Base-by-base conservation (phyloP, 53 echinoderm and acorn worm species). In the Zoroaster sp. region DNA sequence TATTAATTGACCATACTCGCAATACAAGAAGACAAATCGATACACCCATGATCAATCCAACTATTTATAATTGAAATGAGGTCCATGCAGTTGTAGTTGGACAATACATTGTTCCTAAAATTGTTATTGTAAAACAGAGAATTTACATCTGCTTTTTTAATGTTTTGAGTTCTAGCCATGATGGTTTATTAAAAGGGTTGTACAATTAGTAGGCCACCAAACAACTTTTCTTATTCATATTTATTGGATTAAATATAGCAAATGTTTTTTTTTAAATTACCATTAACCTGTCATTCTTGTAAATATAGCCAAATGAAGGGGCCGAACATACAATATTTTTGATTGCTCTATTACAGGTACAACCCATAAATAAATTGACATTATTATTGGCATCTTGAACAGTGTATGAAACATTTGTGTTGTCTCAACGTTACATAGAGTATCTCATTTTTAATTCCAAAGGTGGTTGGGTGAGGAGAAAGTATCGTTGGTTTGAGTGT, bases 141-240 rank as follows among this genome's bases (percentile, higher is more conserved):
- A 18, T 37, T 69, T 46, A 63, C 52, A 65, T 69, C 33, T 85
- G 35, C 35, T 8, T 39, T 82, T 82, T 68, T 40, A 66, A 66
- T 32, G 36, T 82, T 68, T 23, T 13, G 40, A 82, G 82, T 85
- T 85, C 85, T 85, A 71, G 85, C 53, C 40, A 49, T 70, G n/a
- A n/a, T n/a, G n/a, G 71, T 72, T 85, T 85, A 69, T 66, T 85
- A 85, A 15, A 83, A 28, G 85, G 85, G 85, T 49, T 85, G 85
- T 85, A 85, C 41, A 83, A 41, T 69, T 71, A 33, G 10, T 68
- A 46, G 46, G 71, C n/a, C 23, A 35, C 36, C 85, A 45, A 23
- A 71, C 35, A n/a, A n/a, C 49, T 69, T 85, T 69, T 85, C 85
- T 85, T 85, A 85, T 85, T 85, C 85, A 34, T 85, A 85, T 85